These are phyloP conservation scores for Panulirus ornatus DNA, from an alignment of 1,140 invertebrate genomes.

Conservation along the genomic window DNA sequence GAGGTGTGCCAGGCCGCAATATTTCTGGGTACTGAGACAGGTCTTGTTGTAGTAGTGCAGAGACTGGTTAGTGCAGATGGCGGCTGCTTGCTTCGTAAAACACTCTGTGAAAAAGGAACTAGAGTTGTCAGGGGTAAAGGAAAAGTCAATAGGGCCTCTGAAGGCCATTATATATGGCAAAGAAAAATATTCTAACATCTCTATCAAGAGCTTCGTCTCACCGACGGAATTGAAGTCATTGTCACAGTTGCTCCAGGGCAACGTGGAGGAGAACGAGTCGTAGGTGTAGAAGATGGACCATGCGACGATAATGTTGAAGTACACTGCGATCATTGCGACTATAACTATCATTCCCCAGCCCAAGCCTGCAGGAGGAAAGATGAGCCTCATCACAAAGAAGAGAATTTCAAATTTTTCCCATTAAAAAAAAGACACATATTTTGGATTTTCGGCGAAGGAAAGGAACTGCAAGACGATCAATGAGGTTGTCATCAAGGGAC, in stretches of 20 bases:
- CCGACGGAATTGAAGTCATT: slow-evolving; percentile 68
- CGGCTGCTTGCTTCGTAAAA: not conserved
- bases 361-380: slow-evolving; percentile 89
- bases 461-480: too few species aligned
- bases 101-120: slow-evolving; percentile 5
- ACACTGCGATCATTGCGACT: slow-evolving; percentile 99
- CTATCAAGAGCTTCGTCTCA: too few species aligned
- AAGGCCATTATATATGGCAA: too few species aligned
- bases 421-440: too few species aligned
- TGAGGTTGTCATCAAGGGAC: too few species aligned
- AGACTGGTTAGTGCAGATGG: slow-evolving; percentile 28
- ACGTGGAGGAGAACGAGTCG: slow-evolving; percentile 90
- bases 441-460: too few species aligned
- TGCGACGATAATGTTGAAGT: slow-evolving; percentile 99
- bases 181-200: too few species aligned
- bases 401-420: too few species aligned
- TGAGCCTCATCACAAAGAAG: too few species aligned
- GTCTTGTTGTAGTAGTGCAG: slow-evolving; percentile 55
- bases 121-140: too few species aligned
- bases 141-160: too few species aligned
- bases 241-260: slow-evolving; percentile 74
- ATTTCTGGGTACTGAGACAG: slow-evolving; percentile 28
- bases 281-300: slow-evolving; percentile 98
- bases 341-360: slow-evolving; percentile 98
- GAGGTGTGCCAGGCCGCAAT: slow-evolving; percentile 24